Percentiles rank a stretch among this genome's conserved stretches.
These are phyloP conservation scores for Palythoa heliodiscus DNA, from an alignment of 92 coral and sea anemone genomes.

Conservation along the genomic window DNA sequence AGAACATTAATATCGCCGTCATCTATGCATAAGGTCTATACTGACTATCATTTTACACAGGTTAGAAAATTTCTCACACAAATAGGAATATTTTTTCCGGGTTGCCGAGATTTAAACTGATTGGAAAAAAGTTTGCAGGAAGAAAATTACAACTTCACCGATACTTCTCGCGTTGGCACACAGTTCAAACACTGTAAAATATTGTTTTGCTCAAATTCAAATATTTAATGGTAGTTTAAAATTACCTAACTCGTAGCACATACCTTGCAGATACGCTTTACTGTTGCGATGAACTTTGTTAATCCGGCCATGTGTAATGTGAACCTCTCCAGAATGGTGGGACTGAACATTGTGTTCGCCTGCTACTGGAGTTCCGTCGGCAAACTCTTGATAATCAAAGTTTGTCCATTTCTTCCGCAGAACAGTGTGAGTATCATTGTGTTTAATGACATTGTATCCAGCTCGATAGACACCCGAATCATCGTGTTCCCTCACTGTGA, in stretches of 20 bases:
- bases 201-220: not conserved
- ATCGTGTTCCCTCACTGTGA: slow-evolving; percentile 77
- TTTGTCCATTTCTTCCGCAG: slow-evolving; percentile 86
- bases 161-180: too few species aligned
- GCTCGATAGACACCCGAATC: slow-evolving; percentile 88
- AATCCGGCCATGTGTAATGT: slow-evolving; percentile 68
- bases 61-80: too few species aligned
- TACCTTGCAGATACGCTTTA: slow-evolving; percentile 57
- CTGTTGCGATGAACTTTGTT: slow-evolving; percentile 70
- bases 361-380: slow-evolving; percentile 82
- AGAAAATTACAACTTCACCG: too few species aligned
- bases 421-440: slow-evolving; percentile 74
- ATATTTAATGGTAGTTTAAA: not conserved
- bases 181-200: too few species aligned
- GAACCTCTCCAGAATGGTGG: slow-evolving; percentile 68
- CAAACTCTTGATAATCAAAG: slow-evolving; percentile 76
- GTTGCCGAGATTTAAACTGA: too few species aligned
- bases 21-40: too few species aligned
- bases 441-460: slow-evolving; percentile 59
- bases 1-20: too few species aligned
- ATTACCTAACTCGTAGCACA: not conserved
- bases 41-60: too few species aligned
- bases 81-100: too few species aligned
- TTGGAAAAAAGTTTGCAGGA: too few species aligned
- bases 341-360: slow-evolving; percentile 85